Evolutionary conservation across 1,140 invertebrate species (phyloP), one percentile per base, ranked within the genome.

Genomic region (Drosophila tropicalis): DNA sequence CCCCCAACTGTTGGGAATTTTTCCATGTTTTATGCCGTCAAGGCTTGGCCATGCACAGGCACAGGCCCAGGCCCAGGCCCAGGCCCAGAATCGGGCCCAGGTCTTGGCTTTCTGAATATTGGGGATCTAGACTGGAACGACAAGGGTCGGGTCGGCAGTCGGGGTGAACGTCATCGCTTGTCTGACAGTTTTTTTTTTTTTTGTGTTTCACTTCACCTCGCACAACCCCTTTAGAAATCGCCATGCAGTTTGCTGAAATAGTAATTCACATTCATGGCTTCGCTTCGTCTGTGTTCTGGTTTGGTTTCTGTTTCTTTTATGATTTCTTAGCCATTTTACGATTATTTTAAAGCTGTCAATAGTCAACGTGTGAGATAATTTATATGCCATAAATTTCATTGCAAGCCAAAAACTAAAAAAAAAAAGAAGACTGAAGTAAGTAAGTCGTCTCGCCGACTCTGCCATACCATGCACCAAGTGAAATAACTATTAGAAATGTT

Each of bases 291-390:
- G 66, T 64, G 65, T 76, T 64, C 70, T 74, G 70, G 67, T 73
- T 63, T 72, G 76, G 62, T 67, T 82, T 67, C 73, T 87, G 81
- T 66, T 77, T 79, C 65, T 87, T 87, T 87, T 87, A 87, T 86
- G 79, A 87, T 87, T 86, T 87, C 83, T 86, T 87, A 69, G 83
- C 84, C 79, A 72, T 90, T 90, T 80, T 85, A 90, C 85, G 85
- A 90, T 82, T 90, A 82, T 90, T 90, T 90, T 90, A 82, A 72
- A 90, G 86, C 86, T 90, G 86, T 90, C 86, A 90, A 90, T 90
- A 90, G 86, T 74, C 81, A 82, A 90, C 86, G 81, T 90, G 86
- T 90, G 79, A 90, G 86, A 90, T 90, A 90, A 90, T 90, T 90
- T 90, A 90, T 90, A 82, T 75, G 81, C 81, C 86, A 90, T 90